Conservation (phyloP, 2,888 invertebrate genomes). For the Cylindroiulus punctatus region DNA sequence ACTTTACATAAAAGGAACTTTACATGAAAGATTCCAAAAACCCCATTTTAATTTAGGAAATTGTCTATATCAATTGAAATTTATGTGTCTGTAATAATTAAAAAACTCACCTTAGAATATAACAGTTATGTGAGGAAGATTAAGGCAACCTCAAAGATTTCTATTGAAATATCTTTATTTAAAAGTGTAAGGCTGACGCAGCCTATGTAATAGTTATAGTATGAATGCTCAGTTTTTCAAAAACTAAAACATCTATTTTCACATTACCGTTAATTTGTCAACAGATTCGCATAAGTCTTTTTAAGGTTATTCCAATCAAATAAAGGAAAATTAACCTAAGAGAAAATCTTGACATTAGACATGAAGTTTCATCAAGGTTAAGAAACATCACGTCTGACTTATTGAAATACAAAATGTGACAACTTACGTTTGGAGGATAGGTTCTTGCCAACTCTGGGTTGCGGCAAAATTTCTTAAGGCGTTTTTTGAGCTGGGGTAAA, state of each 20-base stretch:
- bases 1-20: too few species aligned
- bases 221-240: background rate
- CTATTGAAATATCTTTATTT: background rate
- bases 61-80: too few species aligned
- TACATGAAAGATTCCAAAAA: too few species aligned
- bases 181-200: background rate
- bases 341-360: background rate
- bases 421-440: background rate
- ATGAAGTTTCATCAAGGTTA: background rate
- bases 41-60: too few species aligned
- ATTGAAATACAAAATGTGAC: background rate
- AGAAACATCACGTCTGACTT: background rate
- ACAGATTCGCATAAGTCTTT: background rate
- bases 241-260: background rate
- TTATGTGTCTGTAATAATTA: background rate
- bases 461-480: slow-evolving; percentile 39
- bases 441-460: slow-evolving; percentile 30
- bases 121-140: too few species aligned
- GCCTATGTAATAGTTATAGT: background rate
- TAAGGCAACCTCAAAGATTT: background rate
- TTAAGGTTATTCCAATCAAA: slow-evolving; percentile 36
- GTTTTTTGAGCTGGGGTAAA: slow-evolving; percentile 29
- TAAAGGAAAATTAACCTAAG: background rate
- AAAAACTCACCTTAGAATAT: too few species aligned
- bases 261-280: background rate